Conservation (phyloP, 2,113 vertebrate genomes). For the Carassius carassius region DNA sequence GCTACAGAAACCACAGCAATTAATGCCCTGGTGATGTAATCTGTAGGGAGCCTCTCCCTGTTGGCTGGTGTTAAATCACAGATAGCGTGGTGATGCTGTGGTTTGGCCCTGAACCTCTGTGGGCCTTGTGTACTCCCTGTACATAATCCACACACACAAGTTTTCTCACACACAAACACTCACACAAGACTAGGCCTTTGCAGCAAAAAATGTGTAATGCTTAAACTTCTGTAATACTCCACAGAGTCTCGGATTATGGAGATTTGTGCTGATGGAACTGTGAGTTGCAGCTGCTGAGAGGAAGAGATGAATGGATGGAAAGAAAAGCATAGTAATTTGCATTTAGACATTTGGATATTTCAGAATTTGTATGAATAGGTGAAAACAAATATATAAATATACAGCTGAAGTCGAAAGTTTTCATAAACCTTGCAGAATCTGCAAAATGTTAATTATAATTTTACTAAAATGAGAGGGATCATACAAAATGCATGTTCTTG, state of each 20-base stretch:
- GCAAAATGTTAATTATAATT: too few species aligned
- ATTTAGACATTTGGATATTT: too few species aligned
- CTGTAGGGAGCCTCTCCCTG: slow-evolving; percentile 45
- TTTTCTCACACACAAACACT: neutral
- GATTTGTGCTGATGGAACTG: neutral
- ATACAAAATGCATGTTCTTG: too few species aligned
- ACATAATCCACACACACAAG: slow-evolving; percentile 15
- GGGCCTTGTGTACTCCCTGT: neutral
- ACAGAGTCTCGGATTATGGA: neutral
- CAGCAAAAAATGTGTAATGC: slow-evolving; percentile 2
- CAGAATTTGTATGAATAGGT: too few species aligned
- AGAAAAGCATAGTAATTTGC: too few species aligned
- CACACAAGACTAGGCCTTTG: neutral
- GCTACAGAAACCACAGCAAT: slow-evolving; percentile 48
- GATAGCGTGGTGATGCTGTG: slow-evolving; percentile 30
- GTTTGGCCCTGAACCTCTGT: slow-evolving; percentile 24
- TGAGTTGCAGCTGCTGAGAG: neutral
- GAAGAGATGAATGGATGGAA: neutral
- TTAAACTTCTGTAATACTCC: neutral
- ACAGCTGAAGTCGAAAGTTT: too few species aligned
- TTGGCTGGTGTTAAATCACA: slow-evolving; percentile 56
- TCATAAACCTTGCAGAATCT: too few species aligned
- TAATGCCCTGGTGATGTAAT: slow-evolving; percentile 63
- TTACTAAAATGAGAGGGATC: too few species aligned
- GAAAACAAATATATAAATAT: too few species aligned